Evolutionary conservation across 2,113 vertebrate species (phyloP).

Genomic region (Dromiciops gliroides): DNA sequence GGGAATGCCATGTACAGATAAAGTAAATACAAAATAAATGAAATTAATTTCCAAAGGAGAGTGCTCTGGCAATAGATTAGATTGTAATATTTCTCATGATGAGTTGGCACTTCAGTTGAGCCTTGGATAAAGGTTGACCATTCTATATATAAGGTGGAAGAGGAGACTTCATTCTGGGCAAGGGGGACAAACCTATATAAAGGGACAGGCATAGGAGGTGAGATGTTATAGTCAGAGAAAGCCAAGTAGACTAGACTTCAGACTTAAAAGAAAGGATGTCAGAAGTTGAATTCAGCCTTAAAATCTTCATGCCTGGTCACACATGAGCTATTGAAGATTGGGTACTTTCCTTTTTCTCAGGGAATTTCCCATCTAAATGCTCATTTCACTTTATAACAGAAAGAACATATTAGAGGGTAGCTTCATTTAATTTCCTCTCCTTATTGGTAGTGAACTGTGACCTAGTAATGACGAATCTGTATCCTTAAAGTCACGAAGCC

Average conservation of each 20-base stretch:
- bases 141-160: background rate
- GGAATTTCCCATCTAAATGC: background rate
- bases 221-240: background rate
- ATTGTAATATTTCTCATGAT: background rate
- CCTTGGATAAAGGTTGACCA: background rate
- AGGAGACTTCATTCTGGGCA: background rate
- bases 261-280: background rate
- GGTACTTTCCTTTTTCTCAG: conserved; percentile 14
- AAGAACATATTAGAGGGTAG: background rate
- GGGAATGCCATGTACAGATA: background rate
- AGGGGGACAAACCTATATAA: background rate
- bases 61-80: background rate
- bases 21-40: background rate
- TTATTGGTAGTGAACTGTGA: background rate
- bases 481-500: background rate
- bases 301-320: conserved; percentile 53
- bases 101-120: background rate
- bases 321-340: conserved; percentile 76
- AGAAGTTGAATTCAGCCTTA: conserved; percentile 17
- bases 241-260: background rate
- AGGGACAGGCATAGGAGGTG: background rate
- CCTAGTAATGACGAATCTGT: background rate
- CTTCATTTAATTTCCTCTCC: background rate
- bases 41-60: background rate
- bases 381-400: background rate